A percentile compares a stretch with the other conserved stretches of the same genome.
Conservation (phyloP, 2,797 vertebrate genomes). For the Pagetopsis macropterus region DNA sequence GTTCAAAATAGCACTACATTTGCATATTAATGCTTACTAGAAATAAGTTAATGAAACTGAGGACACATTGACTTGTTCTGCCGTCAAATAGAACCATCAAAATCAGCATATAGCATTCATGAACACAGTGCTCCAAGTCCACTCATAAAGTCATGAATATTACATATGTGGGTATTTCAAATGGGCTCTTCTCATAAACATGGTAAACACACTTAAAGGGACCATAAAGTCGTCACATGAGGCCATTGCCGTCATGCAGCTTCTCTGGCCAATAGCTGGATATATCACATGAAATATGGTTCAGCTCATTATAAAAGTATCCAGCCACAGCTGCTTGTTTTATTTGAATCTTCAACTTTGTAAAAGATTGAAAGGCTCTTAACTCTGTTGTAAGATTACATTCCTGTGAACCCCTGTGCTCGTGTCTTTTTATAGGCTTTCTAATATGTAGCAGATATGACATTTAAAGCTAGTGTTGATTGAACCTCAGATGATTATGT, state of each 20-base stretch:
- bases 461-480: conserved; percentile 38
- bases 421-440: conserved; percentile 46
- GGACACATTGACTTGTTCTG: conserved; percentile 5
- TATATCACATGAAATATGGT: conserved; percentile 25
- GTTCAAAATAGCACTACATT: neutral
- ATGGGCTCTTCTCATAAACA: conserved; percentile 66
- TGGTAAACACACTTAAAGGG: conserved; percentile 69
- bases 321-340: conserved; percentile 25
- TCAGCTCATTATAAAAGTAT: conserved; percentile 45
- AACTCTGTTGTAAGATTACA: conserved; percentile 12
- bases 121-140: conserved; percentile 43
- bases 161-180: conserved; percentile 60
- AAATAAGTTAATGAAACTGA: conserved; percentile 7
- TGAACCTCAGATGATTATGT: conserved; percentile 36
- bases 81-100: conserved; percentile 32
- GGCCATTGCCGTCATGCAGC: conserved; percentile 27
- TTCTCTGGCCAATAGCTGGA: conserved; percentile 29
- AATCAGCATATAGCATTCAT: conserved; percentile 27
- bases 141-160: conserved; percentile 69
- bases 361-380: conserved; percentile 40
- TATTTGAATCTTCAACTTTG: conserved; percentile 53
- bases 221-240: conserved; percentile 52
- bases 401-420: conserved; percentile 15
- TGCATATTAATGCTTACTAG: neutral
- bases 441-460: conserved; percentile 32